Base-by-base conservation (phyloP, 2,888 invertebrate genomes). In the Eustalomyia histrio region DNA sequence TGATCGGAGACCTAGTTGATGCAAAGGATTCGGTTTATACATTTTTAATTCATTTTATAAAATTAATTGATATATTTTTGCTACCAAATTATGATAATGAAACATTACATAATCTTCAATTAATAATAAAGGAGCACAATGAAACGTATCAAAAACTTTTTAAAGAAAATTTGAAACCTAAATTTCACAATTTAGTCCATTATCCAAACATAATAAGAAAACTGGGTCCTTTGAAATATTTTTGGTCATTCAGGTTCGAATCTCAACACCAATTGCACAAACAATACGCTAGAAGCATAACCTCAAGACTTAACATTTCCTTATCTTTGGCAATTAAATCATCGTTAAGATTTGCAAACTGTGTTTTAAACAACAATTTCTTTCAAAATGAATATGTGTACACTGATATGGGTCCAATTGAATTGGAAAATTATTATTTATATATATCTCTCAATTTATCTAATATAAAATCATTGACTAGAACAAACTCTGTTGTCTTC, bases 191-290 rank as follows among this genome's bases (percentile, higher is more conserved):
- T 52, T 39, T 83, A n/a, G 76, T 80, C 10, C 82, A 82, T 35
- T 76, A 71, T 55, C 65, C 71, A 35, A 75, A 12, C 17, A 58
- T 80, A 17, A 72, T 73, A 24, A 75, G 14, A 52, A 58, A 76
- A 35, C 16, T 71, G 21, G 82, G 82, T 61, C 82, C 78, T 17
- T 33, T 79, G 33, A 74, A 68, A 61, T 71, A 61, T 39, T 16
- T 79, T 17, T 82, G 75, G 82, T 71, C 67, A 52, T 83, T 80
- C 39, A 58, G 73, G 33, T 80, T 60, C 58, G 80, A 80, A 60
- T 57, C 83, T 39, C 47, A 83, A 68, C 76, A 83, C 21, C 72
- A 79, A 71, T 50, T 79, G 16, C 75, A 79, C 63, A 83, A 79
- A 52, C 33, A 60, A 39, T 76, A 76, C 58, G 80, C 76, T 50